Evolutionary conservation across 2,888 invertebrate genomes (phyloP).

Genomic region (Dolomedes plantarius): DNA sequence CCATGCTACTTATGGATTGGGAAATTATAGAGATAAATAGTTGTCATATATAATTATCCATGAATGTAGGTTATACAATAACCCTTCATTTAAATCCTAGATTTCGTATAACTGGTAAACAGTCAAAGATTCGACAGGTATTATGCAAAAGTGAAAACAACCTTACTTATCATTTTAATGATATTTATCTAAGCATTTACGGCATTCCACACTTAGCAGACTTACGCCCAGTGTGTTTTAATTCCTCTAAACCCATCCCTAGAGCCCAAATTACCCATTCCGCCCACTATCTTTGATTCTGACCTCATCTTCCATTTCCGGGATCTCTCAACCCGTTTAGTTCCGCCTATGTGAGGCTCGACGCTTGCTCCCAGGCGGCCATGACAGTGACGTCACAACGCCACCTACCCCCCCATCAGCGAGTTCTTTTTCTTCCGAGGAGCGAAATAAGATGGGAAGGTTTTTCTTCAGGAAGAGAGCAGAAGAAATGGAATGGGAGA

Average conservation of each 20-base stretch:
- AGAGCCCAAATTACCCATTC: background rate
- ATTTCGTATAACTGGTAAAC: too few relatives aligned
- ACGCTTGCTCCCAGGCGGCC: constrained; percentile 39
- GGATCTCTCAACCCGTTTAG: constrained; percentile 35
- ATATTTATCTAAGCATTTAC: too few relatives aligned
- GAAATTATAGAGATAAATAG: too few relatives aligned
- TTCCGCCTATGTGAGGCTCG: constrained; percentile 33
- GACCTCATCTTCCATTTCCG: constrained; percentile 5
- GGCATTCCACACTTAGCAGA: too few relatives aligned
- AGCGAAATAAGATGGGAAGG: constrained; percentile 34
- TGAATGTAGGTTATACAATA: too few relatives aligned
- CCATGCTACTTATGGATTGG: too few relatives aligned
- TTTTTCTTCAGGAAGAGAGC: background rate
- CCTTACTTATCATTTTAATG: too few relatives aligned
- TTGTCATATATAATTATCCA: too few relatives aligned
- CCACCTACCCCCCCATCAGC: background rate
- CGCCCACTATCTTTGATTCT: constrained; percentile 14
- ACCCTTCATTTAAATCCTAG: too few relatives aligned
- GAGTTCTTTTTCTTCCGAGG: constrained; percentile 1
- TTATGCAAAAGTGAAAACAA: too few relatives aligned
- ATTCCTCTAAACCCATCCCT: background rate
- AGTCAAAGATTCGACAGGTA: too few relatives aligned
- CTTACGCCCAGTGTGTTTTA: background rate
- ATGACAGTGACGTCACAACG: constrained; percentile 44
- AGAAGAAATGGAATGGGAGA: constrained; percentile 4